These are phyloP conservation scores for Tachypleus tridentatus DNA, from an alignment of 1,140 invertebrate genomes.

Conservation along the genomic window DNA sequence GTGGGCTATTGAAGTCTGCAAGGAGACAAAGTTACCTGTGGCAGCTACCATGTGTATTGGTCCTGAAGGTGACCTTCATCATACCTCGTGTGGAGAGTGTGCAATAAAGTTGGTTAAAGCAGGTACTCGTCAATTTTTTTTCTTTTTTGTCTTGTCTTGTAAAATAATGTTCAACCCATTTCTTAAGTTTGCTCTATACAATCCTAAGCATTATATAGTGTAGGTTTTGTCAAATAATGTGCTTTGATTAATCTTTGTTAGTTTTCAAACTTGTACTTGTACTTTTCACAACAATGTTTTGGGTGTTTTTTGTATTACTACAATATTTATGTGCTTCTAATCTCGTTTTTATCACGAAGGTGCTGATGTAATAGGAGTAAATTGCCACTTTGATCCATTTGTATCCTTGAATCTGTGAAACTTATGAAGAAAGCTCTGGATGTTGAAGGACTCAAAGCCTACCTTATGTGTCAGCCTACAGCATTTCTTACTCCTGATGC, in stretches of 20 bases:
- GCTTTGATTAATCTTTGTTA: no score
- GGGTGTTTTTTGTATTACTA: no score
- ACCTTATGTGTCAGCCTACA: constrained; percentile 35
- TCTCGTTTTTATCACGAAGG: constrained; percentile 21
- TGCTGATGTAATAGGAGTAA: constrained; percentile 35
- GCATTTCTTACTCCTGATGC: constrained; percentile 35
- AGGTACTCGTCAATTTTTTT: constrained; percentile 17
- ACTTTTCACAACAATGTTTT: no score
- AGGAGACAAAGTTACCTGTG: constrained; percentile 28
- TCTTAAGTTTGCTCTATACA: no score
- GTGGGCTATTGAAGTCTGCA: constrained; percentile 35
- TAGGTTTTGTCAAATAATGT: no score
- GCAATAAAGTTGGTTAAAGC: constrained; percentile 36
- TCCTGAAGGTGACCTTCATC: constrained; percentile 35
- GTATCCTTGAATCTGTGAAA: constrained; percentile 28
- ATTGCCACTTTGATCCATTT: constrained; percentile 37
- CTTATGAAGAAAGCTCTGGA: constrained; percentile 34
- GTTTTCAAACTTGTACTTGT: no score
- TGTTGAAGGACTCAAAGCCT: constrained; percentile 27
- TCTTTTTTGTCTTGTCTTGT: no score
- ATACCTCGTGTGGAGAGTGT: constrained; percentile 31
- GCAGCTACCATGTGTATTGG: constrained; percentile 37
- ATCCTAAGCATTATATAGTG: no score
- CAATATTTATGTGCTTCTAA: not conserved
- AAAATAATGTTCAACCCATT: no score